Conservation (phyloP, 2,797 vertebrate genomes). For the Siniperca scherzeri region DNA sequence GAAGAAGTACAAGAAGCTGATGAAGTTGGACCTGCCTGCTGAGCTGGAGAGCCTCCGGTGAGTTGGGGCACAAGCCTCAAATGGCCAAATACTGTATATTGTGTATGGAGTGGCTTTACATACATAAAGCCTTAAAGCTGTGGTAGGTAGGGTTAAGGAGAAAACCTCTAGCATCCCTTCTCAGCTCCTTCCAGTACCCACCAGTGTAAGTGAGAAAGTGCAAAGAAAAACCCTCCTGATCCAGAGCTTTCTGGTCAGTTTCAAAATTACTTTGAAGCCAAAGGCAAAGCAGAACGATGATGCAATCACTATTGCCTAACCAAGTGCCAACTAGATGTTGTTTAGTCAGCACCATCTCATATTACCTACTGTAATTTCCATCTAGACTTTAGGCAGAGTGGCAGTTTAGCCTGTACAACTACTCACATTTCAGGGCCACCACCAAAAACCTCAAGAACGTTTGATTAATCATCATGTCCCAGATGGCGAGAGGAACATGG, state of each 20-base stretch:
- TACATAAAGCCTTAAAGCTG: neutral
- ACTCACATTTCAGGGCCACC: neutral
- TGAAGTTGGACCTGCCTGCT: constrained; percentile 86
- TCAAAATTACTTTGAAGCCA: neutral
- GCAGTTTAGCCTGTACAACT: neutral
- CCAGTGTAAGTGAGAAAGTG: neutral
- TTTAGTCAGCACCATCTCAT: constrained; percentile 4
- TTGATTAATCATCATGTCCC: neutral
- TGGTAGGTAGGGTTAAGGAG: neutral
- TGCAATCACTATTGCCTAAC: constrained; percentile 14
- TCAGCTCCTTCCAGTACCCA: neutral
- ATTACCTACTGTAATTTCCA: constrained; percentile 3
- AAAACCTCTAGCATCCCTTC: neutral
- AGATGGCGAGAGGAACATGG: neutral
- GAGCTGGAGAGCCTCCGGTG: constrained; percentile 92
- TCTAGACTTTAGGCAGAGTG: neutral
- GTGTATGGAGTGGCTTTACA: neutral
- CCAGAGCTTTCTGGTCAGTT: neutral
- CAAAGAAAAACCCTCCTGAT: neutral
- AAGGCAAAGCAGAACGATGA: neutral
- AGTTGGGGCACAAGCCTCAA: constrained; percentile 46
- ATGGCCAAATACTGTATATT: neutral
- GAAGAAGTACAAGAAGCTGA: constrained; percentile 89
- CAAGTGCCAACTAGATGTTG: neutral
- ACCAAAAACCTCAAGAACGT: neutral